Evolutionary conservation across 2,888 invertebrate genomes (phyloP).

Genomic region (Pachycephus smyrnensis): DNA sequence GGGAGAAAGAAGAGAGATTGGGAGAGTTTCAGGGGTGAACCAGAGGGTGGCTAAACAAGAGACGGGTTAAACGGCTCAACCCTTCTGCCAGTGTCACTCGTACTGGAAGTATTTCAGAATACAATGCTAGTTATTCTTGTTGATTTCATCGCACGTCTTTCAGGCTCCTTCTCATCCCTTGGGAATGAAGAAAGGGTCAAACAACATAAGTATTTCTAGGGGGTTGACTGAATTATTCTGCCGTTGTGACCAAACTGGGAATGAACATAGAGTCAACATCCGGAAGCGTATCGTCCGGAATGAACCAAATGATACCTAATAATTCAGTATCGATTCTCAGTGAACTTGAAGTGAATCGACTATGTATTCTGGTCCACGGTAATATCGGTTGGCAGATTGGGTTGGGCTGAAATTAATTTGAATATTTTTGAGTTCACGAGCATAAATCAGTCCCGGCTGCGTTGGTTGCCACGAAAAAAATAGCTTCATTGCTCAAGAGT

Average conservation of each 20-base stretch:
- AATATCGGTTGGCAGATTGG: neutral
- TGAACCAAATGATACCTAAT: neutral
- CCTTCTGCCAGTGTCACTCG: conserved; percentile 63
- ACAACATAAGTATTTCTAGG: conserved; percentile 57
- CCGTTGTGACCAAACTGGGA: conserved; percentile 28
- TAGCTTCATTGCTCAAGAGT: conserved; percentile 35
- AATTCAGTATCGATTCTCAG: neutral
- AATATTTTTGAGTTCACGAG: conserved; percentile 36
- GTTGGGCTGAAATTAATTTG: conserved; percentile 26
- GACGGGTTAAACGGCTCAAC: conserved; percentile 41
- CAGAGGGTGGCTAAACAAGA: conserved; percentile 33
- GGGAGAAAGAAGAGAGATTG: conserved; percentile 9
- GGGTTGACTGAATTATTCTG: conserved; percentile 36
- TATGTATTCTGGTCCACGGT: neutral
- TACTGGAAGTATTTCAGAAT: conserved; percentile 50
- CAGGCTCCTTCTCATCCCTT: conserved; percentile 42
- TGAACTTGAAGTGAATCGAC: neutral
- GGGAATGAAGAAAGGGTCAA: conserved; percentile 54
- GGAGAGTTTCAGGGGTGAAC: conserved; percentile 32
- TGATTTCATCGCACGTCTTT: conserved; percentile 64
- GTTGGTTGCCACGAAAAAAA: conserved; percentile 38
- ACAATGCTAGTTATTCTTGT: conserved; percentile 63
- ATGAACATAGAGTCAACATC: neutral
- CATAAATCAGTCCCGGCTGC: conserved; percentile 38
- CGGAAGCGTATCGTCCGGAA: conserved; percentile 12